Evolutionary conservation across 2,888 invertebrate species (phyloP), one percentile per base, ranked within the genome.

Genomic region (Oscheius onirici): DNA sequence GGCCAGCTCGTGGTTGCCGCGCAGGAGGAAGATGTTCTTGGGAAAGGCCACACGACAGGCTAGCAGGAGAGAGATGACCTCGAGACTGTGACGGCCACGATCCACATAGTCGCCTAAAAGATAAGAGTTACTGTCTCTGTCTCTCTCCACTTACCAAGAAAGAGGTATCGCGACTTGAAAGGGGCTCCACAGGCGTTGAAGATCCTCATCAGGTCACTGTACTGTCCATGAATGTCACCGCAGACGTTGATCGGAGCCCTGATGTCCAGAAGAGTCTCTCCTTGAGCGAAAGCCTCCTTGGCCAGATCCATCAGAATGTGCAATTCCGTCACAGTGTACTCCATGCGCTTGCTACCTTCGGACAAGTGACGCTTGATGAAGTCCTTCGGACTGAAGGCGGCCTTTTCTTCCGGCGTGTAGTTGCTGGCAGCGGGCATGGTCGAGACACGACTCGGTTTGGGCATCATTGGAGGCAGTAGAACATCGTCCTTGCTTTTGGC

Each of bases 1-100:
- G 49, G 60, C 69, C 54, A 85, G 66, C 46, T 84, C 84, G 65
- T 84, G 84, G 68, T 84, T 84, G 20, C 84, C 84, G 17, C 84
- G 76, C 24, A 84, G 70, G 10, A 84, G 69, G 58, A 71, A 78
- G 66, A 84, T 70, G 41, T 74, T 80, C n/a, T 73, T 78, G 11
- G 84, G 84, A n/a, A 77, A 74, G n/a, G 76, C 73, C 26, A 85
- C 46, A 49, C 82, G 77, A 22, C 77, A 73, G 24, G 79, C 79
- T 10, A 83, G 71, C 13, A 84, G 69, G 13, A 84, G 71, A 11
- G 65, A 54, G 34, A 83, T 83, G 15, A 81, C 84, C 65, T 83
- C 84, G 24, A 84, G 54, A 13, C 82, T 82, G 61, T 80, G 77
- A n/a, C 74, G 58, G 34, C 84, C 84, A 15, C 84, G 75, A 68